phyloP scores from a whole-genome alignment of 2,888 invertebrate species.

The Phrixothrix hirtus region DNA sequence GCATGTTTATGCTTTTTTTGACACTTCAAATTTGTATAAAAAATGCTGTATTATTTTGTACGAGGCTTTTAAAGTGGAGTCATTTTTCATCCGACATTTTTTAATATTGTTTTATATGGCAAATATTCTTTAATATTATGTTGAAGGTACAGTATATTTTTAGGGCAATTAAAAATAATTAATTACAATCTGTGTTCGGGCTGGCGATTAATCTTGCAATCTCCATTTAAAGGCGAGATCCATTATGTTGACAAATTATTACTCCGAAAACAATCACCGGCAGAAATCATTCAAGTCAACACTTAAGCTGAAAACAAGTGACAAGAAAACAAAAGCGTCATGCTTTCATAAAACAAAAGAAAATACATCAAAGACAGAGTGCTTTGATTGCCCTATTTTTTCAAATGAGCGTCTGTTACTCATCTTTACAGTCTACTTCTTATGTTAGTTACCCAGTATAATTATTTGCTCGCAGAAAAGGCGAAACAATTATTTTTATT shows the following conservation, averaged over 20 bases:
- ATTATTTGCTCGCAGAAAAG: no score
- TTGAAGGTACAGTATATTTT: no score
- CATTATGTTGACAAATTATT: constrained; percentile 34
- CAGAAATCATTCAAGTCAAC: constrained; percentile 35
- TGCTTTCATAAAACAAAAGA: constrained; percentile 27
- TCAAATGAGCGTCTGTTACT: not conserved
- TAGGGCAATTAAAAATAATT: constrained; percentile 17
- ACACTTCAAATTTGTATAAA: no score
- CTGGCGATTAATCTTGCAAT: constrained; percentile 24
- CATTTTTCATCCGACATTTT: no score
- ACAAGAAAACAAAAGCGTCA: constrained; percentile 26
- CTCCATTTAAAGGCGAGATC: constrained; percentile 23
- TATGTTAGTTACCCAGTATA: no score
- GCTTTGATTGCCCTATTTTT: constrained; percentile 28
- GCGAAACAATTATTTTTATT: no score
- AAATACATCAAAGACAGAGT: constrained; percentile 26
- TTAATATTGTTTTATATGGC: no score
- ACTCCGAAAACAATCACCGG: constrained; percentile 33
- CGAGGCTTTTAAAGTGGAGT: no score
- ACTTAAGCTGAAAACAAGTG: constrained; percentile 33
- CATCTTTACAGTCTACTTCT: not conserved
- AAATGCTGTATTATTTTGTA: no score
- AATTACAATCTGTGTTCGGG: constrained; percentile 11
- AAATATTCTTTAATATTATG: no score
- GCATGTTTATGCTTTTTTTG: no score